These are phyloP conservation scores for Arctopsyche grandis DNA, from an alignment of 1,140 invertebrate genomes.

Conservation along the genomic window DNA sequence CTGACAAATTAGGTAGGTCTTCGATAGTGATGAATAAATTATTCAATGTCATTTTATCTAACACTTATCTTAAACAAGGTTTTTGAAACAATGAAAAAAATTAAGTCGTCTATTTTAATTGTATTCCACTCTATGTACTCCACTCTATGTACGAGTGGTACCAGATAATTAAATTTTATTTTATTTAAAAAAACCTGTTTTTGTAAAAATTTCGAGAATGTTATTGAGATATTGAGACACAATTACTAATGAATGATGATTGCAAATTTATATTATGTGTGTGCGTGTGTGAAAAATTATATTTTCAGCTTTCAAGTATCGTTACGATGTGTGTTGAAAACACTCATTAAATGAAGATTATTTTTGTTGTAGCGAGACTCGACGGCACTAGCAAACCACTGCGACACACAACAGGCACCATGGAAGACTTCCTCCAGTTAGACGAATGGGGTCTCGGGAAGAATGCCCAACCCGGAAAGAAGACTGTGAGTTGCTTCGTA, in stretches of 20 bases:
- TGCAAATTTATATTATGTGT: too few species aligned
- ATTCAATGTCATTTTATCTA: neutral
- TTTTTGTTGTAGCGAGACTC: slow-evolving; percentile 81
- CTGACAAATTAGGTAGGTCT: slow-evolving; percentile 70
- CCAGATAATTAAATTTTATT: too few species aligned
- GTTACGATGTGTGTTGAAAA: neutral
- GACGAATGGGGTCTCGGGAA: slow-evolving; percentile 75
- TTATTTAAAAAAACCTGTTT: too few species aligned
- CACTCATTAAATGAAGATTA: slow-evolving; percentile 36
- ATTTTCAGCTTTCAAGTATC: too few species aligned
- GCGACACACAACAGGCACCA: slow-evolving; percentile 70
- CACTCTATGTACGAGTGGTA: too few species aligned
- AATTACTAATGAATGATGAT: too few species aligned
- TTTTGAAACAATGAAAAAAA: too few species aligned
- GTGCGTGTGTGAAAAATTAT: too few species aligned
- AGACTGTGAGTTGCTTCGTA: slow-evolving; percentile 75
- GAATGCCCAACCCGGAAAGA: slow-evolving; percentile 81
- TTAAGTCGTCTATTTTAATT: slow-evolving; percentile 33
- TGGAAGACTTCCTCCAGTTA: slow-evolving; percentile 92
- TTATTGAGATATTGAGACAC: too few species aligned
- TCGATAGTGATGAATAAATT: slow-evolving; percentile 33
- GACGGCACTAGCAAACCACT: slow-evolving; percentile 80
- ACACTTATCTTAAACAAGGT: too few species aligned
- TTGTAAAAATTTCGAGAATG: too few species aligned
- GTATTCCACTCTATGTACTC: too few species aligned